Evolutionary conservation across 2,797 vertebrate species (phyloP).

Genomic region (Aratinga solstitialis): DNA sequence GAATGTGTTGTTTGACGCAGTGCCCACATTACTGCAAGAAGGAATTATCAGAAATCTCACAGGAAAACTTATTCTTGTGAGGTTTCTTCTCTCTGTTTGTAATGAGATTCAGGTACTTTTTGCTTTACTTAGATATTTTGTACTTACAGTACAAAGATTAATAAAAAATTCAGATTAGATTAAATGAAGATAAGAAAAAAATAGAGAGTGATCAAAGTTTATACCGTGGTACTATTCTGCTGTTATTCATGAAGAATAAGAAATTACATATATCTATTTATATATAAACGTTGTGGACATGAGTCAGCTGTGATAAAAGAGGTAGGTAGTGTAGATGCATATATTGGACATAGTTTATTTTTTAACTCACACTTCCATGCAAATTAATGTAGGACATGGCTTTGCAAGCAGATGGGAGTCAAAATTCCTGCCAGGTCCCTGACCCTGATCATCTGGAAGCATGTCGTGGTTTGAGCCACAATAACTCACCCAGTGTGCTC

Average conservation of each 20-base stretch:
- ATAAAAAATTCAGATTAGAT: neutral
- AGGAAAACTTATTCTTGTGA: neutral
- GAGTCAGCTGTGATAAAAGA: neutral
- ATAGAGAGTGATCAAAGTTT: neutral
- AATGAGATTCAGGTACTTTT: neutral
- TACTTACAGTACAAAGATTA: neutral
- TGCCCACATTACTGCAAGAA: neutral
- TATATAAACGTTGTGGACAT: neutral
- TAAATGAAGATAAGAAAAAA: neutral
- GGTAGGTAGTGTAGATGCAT: neutral
- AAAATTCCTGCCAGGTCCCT: neutral
- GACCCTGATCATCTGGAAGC: neutral
- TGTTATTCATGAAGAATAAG: neutral
- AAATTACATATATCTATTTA: neutral
- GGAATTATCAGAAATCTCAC: slow-evolving; percentile 8
- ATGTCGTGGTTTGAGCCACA: too few relatives aligned
- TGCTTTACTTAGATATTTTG: neutral
- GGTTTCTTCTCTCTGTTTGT: neutral
- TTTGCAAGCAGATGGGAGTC: neutral
- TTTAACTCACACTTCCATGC: neutral
- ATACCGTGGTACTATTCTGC: neutral
- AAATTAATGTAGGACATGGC: neutral
- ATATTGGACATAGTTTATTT: neutral
- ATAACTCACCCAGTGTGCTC: too few relatives aligned
- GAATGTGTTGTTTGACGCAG: neutral